Percentiles rank a stretch among this genome's conserved stretches.
phyloP scores from a whole-genome alignment of 2,888 invertebrate species.

The Lithosia quadra region DNA sequence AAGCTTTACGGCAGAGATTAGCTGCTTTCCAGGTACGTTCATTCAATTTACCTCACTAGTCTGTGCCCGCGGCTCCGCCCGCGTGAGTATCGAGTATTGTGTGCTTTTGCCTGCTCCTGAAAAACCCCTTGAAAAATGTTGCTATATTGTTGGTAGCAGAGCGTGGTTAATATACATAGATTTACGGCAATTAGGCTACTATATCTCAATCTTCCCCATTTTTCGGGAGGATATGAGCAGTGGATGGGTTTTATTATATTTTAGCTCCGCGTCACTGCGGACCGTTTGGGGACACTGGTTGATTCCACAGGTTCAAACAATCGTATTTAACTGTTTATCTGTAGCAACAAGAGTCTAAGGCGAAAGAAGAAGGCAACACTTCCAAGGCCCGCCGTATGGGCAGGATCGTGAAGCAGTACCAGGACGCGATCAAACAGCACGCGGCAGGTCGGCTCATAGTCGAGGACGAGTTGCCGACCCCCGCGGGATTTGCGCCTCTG shows the following conservation, averaged over 20 bases:
- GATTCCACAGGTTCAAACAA: too few species aligned
- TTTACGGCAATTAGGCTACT: too few species aligned
- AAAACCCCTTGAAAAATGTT: background rate
- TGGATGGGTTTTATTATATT: too few species aligned
- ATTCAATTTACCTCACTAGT: background rate
- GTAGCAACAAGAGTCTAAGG: constrained; percentile 90
- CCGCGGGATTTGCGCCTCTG: constrained; percentile 92
- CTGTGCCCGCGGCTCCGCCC: too few species aligned
- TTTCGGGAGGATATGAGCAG: too few species aligned
- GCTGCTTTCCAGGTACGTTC: constrained; percentile 90
- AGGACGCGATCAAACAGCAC: constrained; percentile 93
- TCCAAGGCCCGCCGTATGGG: constrained; percentile 96
- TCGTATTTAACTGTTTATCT: constrained; percentile 6
- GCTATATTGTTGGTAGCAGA: background rate
- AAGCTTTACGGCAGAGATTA: constrained; percentile 94
- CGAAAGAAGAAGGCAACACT: constrained; percentile 92
- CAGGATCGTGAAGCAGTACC: constrained; percentile 97
- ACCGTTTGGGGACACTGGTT: too few species aligned
- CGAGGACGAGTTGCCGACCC: constrained; percentile 93
- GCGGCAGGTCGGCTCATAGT: constrained; percentile 92
- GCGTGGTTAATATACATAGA: too few species aligned
- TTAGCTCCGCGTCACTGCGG: too few species aligned
- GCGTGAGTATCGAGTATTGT: too few species aligned
- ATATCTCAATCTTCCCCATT: too few species aligned
- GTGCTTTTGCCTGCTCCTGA: too few species aligned